These are phyloP conservation scores for Steinernema feltiae DNA, from an alignment of 1,140 invertebrate genomes.

Conservation along the genomic window DNA sequence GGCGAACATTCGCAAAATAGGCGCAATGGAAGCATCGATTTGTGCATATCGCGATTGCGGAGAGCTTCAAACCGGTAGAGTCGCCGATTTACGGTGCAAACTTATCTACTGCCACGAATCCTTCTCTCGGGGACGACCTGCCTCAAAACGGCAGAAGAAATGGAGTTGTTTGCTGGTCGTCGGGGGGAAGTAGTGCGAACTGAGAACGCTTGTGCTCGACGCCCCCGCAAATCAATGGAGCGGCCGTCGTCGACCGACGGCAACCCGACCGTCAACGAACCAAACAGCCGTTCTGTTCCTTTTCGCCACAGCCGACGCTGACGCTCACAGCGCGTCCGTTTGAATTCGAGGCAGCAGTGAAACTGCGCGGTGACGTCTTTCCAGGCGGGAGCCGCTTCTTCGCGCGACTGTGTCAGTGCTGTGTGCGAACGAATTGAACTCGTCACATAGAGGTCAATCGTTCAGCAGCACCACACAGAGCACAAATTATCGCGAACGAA, in stretches of 20 bases:
- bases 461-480: background rate
- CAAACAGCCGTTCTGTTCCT: slow-evolving; percentile 1
- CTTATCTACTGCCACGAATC: background rate
- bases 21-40: too few species aligned
- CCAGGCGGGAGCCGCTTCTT: background rate
- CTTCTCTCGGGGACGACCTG: background rate
- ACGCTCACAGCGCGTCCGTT: background rate
- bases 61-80: background rate
- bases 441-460: background rate
- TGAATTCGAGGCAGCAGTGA: background rate
- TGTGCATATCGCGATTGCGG: background rate
- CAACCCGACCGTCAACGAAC: background rate
- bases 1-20: too few species aligned
- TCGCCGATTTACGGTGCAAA: background rate
- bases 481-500: background rate
- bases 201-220: slow-evolving; percentile 1
- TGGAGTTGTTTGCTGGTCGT: background rate
- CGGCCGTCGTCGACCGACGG: background rate
- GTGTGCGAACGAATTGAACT: background rate
- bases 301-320: background rate
- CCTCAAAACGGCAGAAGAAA: background rate
- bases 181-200: background rate
- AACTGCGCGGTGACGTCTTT: slow-evolving; percentile 3
- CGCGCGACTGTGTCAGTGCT: too few species aligned
- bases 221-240: slow-evolving; percentile 11